Evolutionary conservation across 1,140 invertebrate genomes (phyloP).

Genomic region (Trichonephila clavata): DNA sequence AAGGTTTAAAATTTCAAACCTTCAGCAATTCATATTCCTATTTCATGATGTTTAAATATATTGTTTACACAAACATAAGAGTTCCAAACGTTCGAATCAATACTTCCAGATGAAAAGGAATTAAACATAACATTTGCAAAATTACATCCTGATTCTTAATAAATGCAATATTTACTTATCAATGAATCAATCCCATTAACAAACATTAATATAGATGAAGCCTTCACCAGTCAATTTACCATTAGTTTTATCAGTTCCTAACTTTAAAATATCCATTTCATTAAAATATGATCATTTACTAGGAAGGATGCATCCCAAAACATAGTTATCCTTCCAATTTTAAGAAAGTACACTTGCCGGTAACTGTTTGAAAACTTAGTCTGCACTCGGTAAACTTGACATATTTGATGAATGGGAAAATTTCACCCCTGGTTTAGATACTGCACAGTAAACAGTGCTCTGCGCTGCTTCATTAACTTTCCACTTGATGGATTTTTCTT

Average conservation of each 20-base stretch:
- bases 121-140: too few relatives aligned
- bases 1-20: too few relatives aligned
- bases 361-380: conserved; percentile 9
- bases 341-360: conserved; percentile 8
- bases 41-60: too few relatives aligned
- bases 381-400: conserved; percentile 18
- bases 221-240: not conserved
- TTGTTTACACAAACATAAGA: too few relatives aligned
- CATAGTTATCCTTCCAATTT: not conserved
- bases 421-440: conserved; percentile 8
- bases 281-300: conserved; percentile 32
- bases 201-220: not conserved
- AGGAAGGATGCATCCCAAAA: not conserved
- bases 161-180: too few relatives aligned
- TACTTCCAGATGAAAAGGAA: too few relatives aligned
- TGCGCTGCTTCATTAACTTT: conserved; percentile 8
- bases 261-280: not conserved
- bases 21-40: too few relatives aligned
- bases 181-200: too few relatives aligned
- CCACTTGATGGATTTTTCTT: conserved; percentile 35
- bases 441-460: conserved; percentile 20
- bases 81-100: too few relatives aligned
- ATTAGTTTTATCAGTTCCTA: not conserved
- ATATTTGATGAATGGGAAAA: conserved; percentile 24
- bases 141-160: too few relatives aligned